Evolutionary conservation across 2,797 vertebrate species (phyloP).

Genomic region (Martes flavigula): DNA sequence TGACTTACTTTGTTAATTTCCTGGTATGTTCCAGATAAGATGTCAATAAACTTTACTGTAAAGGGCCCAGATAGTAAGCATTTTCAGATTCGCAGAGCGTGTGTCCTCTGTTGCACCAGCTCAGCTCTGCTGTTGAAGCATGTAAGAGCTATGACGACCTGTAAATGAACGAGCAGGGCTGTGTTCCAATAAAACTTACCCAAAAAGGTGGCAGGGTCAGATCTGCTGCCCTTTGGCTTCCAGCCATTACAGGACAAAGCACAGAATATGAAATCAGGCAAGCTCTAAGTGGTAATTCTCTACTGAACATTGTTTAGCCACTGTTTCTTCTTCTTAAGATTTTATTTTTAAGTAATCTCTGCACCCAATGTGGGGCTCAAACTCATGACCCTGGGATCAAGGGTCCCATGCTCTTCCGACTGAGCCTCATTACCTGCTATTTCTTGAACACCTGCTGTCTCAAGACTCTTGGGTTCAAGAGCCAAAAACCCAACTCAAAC

Average conservation of each 20-base stretch:
- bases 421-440: neutral
- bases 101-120: neutral
- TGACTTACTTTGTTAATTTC: neutral
- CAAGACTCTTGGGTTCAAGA: neutral
- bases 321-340: neutral
- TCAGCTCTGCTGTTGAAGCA: accelerated
- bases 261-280: neutral
- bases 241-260: neutral
- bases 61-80: neutral
- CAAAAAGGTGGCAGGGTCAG: neutral
- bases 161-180: accelerated
- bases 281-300: neutral
- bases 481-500: neutral
- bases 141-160: accelerated
- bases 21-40: neutral
- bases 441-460: neutral
- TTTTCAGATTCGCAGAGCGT: neutral
- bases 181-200: neutral
- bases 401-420: neutral
- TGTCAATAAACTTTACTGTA: neutral
- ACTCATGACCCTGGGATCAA: neutral
- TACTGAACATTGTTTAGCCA: neutral
- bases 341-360: neutral
- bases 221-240: neutral
- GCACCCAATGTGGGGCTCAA: neutral